A percentile compares a stretch with the other conserved stretches of the same genome.
phyloP scores from a whole-genome alignment of 2,888 invertebrate species.

The Nebria salina region DNA sequence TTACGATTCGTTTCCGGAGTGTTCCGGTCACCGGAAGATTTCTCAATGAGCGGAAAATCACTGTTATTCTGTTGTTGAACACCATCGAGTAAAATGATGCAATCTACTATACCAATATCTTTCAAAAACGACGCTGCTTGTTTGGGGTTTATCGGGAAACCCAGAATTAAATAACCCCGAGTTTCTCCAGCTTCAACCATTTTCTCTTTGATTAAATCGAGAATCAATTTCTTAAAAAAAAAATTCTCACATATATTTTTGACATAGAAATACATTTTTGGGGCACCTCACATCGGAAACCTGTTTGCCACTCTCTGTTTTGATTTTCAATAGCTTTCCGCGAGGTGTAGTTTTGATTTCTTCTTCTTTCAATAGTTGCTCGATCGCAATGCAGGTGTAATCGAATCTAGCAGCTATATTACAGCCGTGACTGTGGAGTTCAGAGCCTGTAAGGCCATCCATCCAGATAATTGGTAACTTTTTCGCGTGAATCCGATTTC shows the following conservation, averaged over 20 bases:
- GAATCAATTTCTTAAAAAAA: constrained; percentile 63
- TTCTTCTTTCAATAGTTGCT: constrained; percentile 18
- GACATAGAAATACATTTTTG: not conserved
- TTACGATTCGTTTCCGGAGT: not conserved
- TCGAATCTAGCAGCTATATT: constrained; percentile 36
- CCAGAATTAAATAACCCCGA: constrained; percentile 67
- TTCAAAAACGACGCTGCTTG: constrained; percentile 57
- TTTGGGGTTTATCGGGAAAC: constrained; percentile 67
- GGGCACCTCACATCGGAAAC: constrained; percentile 28
- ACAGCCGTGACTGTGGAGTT: constrained; percentile 5
- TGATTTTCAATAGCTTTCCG: constrained; percentile 19
- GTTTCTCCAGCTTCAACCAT: constrained; percentile 64
- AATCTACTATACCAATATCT: constrained; percentile 52
- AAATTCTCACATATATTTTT: not conserved
- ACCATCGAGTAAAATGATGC: constrained; percentile 22
- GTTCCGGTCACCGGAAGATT: constrained; percentile 14
- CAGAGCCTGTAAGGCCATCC: constrained; percentile 3
- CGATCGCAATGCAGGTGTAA: constrained; percentile 14
- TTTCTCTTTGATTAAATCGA: constrained; percentile 68
- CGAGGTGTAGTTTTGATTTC: constrained; percentile 2
- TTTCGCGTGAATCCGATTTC: constrained; percentile 4
- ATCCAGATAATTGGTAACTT: constrained; percentile 34
- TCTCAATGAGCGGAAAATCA: constrained; percentile 5
- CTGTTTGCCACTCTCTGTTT: not conserved
- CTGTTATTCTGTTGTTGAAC: not conserved